Base-by-base conservation (phyloP, 1,140 invertebrate genomes). In the Drosophila arawakana region DNA sequence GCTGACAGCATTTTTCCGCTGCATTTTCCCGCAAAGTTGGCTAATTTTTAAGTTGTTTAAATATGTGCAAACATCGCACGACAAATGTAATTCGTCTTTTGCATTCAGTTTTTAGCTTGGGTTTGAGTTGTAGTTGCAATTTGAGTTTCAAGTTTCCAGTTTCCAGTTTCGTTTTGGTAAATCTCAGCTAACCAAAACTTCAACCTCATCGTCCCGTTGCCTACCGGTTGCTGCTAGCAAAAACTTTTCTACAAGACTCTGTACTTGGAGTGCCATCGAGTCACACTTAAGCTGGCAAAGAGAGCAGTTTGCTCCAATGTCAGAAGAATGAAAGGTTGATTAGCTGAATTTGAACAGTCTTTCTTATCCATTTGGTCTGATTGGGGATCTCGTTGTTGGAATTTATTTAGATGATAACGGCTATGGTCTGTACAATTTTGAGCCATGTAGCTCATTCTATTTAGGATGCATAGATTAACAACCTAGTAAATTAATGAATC, bases 21-120 rank as follows among this genome's bases (percentile, higher is more conserved):
- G 80, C 67, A 69, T 74, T 88, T 88, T 78, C 52, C 49, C 61
- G 69, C 49, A 66, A 82, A 82, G 76, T 83, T 89, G 67, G 74
- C 71, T 75, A 83, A 88, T 83, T 89, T 78, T 83, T 80, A 89
- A 78, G 67, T 83, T 88, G 74, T 74, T 89, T 89, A 84, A 89
- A 86, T 89, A 89, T 89, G 83, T 80, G 84, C 80, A 86, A 88
- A 84, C 84, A 89, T 62, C 39, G 74, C 65, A 66, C 80, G 71
- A 83, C 80, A 89, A 88, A 80, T 88, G 84, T 81, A 89, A 89
- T 84, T 88, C 84, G 80, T 84, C 71, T 83, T 72, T 77, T 43
- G 55, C 52, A 73, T 68, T 79, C 76, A 62, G 37, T 18, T 30
- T 30, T 30, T 30, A 62, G 37, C 11, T 39, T 49, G 25, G 43